Conservation (phyloP, 2,113 vertebrate species). For the Boulengeromyrus knoepffleri region DNA sequence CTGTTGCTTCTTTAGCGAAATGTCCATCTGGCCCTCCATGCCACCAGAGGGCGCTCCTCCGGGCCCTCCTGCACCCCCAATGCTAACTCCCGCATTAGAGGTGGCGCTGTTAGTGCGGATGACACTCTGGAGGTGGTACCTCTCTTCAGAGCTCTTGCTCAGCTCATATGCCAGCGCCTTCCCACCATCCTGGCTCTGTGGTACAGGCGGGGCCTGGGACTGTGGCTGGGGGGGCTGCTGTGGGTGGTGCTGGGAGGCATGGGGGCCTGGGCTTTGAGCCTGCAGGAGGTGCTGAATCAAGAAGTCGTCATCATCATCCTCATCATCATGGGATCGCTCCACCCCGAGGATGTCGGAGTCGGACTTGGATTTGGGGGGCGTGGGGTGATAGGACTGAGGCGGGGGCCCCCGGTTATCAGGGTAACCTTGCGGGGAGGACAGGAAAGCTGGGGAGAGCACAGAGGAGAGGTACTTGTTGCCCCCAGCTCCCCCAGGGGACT, state of each 20-base stretch:
- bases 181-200: slow-evolving; percentile 55
- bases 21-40: slow-evolving; percentile 76
- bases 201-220: slow-evolving; percentile 47
- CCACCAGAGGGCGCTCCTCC: slow-evolving; percentile 44
- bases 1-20: slow-evolving; percentile 71
- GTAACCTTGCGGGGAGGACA: slow-evolving; percentile 69
- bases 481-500: slow-evolving; percentile 73
- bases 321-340: slow-evolving; percentile 62
- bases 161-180: slow-evolving; percentile 67
- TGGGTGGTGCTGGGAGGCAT: slow-evolving; percentile 56
- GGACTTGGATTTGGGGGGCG: slow-evolving; percentile 58
- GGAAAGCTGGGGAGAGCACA: slow-evolving; percentile 76
- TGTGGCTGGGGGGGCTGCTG: slow-evolving; percentile 56
- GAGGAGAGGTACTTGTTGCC: slow-evolving; percentile 80
- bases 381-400: slow-evolving; percentile 59
- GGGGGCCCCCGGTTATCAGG: slow-evolving; percentile 57
- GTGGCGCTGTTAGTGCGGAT: slow-evolving; percentile 83
- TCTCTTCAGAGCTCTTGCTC: slow-evolving; percentile 66
- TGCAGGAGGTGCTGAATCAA: slow-evolving; percentile 87
- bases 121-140: slow-evolving; percentile 87
- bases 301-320: slow-evolving; percentile 89
- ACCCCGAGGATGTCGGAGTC: slow-evolving; percentile 59
- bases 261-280: slow-evolving; percentile 65
- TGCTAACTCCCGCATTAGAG: slow-evolving; percentile 49
- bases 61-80: slow-evolving; percentile 42